Percentiles rank a stretch among this genome's conserved stretches.
phyloP scores from a whole-genome alignment of 2,888 invertebrate species.

The Xestia sexstrigata region DNA sequence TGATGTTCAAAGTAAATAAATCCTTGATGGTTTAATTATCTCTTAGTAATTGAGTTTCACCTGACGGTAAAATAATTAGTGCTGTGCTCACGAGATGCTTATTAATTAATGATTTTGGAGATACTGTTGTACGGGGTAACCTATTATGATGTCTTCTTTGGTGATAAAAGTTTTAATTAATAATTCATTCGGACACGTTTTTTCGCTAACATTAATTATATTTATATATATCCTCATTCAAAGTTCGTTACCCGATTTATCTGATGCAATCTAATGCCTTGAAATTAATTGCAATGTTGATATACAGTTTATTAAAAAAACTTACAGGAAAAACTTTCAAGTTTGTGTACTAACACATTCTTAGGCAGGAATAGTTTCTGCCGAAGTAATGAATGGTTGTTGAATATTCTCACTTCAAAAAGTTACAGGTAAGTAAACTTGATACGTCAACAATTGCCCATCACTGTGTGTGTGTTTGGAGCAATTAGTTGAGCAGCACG shows the following conservation, averaged over 20 bases:
- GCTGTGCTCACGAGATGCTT: slow-evolving; percentile 75
- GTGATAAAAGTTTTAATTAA: slow-evolving; percentile 57
- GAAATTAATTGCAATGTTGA: slow-evolving; percentile 40
- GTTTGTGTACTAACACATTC: slow-evolving; percentile 3
- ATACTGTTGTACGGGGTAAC: slow-evolving; percentile 67
- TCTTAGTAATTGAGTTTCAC: slow-evolving; percentile 89
- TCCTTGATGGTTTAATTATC: slow-evolving; percentile 89
- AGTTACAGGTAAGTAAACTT: slow-evolving; percentile 6
- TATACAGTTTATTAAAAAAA: slow-evolving; percentile 15
- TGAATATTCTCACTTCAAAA: slow-evolving; percentile 12
- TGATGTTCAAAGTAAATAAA: slow-evolving; percentile 90
- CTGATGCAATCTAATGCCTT: slow-evolving; percentile 44
- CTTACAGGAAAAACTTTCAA: slow-evolving; percentile 14
- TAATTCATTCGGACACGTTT: slow-evolving; percentile 42
- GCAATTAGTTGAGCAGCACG: slow-evolving; percentile 66
- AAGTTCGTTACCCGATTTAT: slow-evolving; percentile 53
- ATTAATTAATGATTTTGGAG: slow-evolving; percentile 76
- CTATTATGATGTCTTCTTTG: slow-evolving; percentile 64
- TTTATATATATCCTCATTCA: slow-evolving; percentile 41
- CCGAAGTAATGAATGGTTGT: background rate
- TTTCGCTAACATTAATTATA: slow-evolving; percentile 49
- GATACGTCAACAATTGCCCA: slow-evolving; percentile 31
- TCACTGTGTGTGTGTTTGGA: slow-evolving; percentile 39
- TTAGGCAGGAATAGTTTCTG: background rate
- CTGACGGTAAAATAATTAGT: slow-evolving; percentile 84